A percentile compares a stretch with the other conserved stretches of the same genome.
Conservation (phyloP, 2,888 invertebrate genomes). For the Philaethria dido region DNA sequence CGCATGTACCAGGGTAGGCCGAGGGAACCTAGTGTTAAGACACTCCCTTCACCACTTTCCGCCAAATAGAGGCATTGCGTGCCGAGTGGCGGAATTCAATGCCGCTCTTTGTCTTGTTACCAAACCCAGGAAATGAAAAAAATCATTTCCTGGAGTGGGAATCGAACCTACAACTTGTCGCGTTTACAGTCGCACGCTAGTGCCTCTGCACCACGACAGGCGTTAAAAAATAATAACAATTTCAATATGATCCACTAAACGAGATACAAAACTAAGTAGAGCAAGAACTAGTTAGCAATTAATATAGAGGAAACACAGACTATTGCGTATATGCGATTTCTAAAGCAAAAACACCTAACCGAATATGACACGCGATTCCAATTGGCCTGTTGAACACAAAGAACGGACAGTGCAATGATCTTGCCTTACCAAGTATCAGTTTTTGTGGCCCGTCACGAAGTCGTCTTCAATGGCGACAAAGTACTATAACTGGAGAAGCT, state of each 20-base stretch:
- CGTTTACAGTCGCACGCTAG: too few relatives aligned
- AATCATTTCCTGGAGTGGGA: too few relatives aligned
- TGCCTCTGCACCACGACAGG: too few relatives aligned
- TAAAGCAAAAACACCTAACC: slow-evolving; percentile 39
- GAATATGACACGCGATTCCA: slow-evolving; percentile 40
- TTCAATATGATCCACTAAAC: slow-evolving; percentile 23
- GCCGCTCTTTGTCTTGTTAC: too few relatives aligned
- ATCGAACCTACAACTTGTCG: too few relatives aligned
- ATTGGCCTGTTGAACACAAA: slow-evolving; percentile 28
- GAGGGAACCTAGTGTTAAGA: too few relatives aligned
- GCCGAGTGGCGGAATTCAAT: too few relatives aligned
- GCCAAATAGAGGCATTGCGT: too few relatives aligned
- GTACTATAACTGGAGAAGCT: background rate
- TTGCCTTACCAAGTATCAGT: background rate
- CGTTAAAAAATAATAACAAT: too few relatives aligned
- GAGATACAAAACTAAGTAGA: slow-evolving; percentile 35
- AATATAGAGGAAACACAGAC: slow-evolving; percentile 37
- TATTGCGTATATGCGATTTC: slow-evolving; percentile 47
- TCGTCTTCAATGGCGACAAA: slow-evolving; percentile 10
- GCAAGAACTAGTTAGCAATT: slow-evolving; percentile 34
- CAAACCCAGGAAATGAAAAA: too few relatives aligned
- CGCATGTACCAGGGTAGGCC: too few relatives aligned
- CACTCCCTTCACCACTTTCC: too few relatives aligned
- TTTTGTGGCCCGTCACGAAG: slow-evolving; percentile 18
- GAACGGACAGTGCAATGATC: slow-evolving; percentile 23